Evolutionary conservation across 2,888 invertebrate genomes (phyloP).

Genomic region (Periphyllus acericola): DNA sequence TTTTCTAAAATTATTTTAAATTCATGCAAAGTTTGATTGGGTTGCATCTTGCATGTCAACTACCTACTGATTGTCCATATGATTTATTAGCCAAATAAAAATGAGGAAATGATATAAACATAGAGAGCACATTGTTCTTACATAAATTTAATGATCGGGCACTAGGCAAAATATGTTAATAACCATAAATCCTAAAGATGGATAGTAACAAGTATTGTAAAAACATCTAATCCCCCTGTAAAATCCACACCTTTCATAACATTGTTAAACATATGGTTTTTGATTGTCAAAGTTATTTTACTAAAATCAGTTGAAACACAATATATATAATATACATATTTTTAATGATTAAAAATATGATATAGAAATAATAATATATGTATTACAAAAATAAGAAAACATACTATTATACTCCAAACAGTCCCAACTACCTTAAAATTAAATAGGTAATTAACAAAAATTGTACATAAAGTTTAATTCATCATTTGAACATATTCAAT

Average conservation of each 20-base stretch:
- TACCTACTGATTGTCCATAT: slow-evolving; percentile 67
- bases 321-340: too few species aligned
- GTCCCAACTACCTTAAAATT: too few species aligned
- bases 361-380: neutral
- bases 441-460: too few species aligned
- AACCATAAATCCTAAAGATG: slow-evolving; percentile 64
- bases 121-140: slow-evolving; percentile 67
- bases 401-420: too few species aligned
- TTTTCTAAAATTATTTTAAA: slow-evolving; percentile 75
- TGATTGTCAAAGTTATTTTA: slow-evolving; percentile 59
- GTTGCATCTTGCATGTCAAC: too few species aligned
- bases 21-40: slow-evolving; percentile 67
- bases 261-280: slow-evolving; percentile 66
- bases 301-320: slow-evolving; percentile 60
- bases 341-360: neutral
- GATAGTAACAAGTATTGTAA: slow-evolving; percentile 84
- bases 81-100: slow-evolving; percentile 68
- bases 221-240: slow-evolving; percentile 73
- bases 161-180: slow-evolving; percentile 63
- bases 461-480: too few species aligned
- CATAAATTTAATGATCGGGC: slow-evolving; percentile 66
- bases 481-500: too few species aligned
- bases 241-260: slow-evolving; percentile 71
- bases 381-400: too few species aligned
- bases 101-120: slow-evolving; percentile 69